Conservation (phyloP, 2,113 vertebrate species). For the Cathartes aura region DNA sequence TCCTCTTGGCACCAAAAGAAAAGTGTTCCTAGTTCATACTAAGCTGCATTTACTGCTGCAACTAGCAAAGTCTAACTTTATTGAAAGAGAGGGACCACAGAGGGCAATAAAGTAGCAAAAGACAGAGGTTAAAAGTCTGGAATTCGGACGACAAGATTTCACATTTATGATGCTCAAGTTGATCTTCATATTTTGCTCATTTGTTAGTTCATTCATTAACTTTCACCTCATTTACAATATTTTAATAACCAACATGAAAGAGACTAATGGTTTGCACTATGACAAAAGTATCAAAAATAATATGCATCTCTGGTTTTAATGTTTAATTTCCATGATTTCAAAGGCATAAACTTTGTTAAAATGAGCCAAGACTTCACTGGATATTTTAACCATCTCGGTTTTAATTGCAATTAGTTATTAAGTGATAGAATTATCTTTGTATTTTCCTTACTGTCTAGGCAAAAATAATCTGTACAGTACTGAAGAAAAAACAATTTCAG, state of each 20-base stretch:
- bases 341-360: not conserved
- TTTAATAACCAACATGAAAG: not conserved
- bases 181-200: not conserved
- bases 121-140: not conserved
- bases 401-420: not conserved
- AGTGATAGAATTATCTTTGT: not conserved
- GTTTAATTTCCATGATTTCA: not conserved
- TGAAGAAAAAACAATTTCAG: not conserved
- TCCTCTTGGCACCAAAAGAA: not conserved
- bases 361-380: not conserved
- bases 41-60: not conserved
- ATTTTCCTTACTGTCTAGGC: not conserved
- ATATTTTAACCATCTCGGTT: not conserved
- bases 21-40: not conserved
- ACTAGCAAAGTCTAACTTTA: too few species aligned
- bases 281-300: not conserved
- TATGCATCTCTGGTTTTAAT: not conserved
- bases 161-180: not conserved
- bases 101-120: not conserved
- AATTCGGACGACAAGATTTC: rapidly evolving
- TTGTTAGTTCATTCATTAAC: not conserved
- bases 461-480: not conserved
- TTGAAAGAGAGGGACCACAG: not conserved
- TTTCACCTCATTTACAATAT: not conserved
- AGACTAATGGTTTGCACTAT: not conserved